Evolutionary conservation across 2,113 vertebrate genomes (phyloP), one percentile per base, ranked within the genome.

Genomic region (Lutjanus erythropterus): DNA sequence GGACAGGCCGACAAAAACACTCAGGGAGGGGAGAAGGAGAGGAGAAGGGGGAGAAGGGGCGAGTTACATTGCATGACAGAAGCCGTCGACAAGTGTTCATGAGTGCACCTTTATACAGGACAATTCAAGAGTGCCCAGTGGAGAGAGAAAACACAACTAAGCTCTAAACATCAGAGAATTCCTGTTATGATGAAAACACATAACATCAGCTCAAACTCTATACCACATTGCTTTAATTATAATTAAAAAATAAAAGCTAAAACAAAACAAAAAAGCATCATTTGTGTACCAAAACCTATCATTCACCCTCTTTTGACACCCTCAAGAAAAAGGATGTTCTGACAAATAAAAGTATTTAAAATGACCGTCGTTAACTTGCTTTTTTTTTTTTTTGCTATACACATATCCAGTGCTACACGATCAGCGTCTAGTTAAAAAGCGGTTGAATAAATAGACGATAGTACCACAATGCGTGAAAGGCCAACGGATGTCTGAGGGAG

Each of bases 71-170:
- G 92, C 93, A 94, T 91, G 95, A 94, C 83, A 88, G 90, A 96
- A 93, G 92, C 93, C 74, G 90, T 87, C 84, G 90, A 91, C 94
- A 94, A 86, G 91, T 94, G 95, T 93, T 92, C 55, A 77, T 92
- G 93, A 95, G 96, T 95, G 95, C 94, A 93, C 93, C 94, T 84
- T 90, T 80, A 68, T 89, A 96, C 87, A 92, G 91, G 90, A 95
- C 94, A 91, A 49, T 81, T 80, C 50, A 91, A 91, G 92, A 86
- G 86, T 93, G 96, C 94, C 94, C 93, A 90, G 94, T 94, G 96
- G 93, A 94, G 89, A 84, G 47, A 65, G 71, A 81, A 92, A 95
- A 93, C 88, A 91, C 80, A 87, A 84, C 90, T 94, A 95, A 86
- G 90, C 92, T 94, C 94, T 95, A 96, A 94, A 95, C 92, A 92